These are phyloP conservation scores for Lates japonicus DNA, from an alignment of 2,797 vertebrate genomes.

Conservation along the genomic window DNA sequence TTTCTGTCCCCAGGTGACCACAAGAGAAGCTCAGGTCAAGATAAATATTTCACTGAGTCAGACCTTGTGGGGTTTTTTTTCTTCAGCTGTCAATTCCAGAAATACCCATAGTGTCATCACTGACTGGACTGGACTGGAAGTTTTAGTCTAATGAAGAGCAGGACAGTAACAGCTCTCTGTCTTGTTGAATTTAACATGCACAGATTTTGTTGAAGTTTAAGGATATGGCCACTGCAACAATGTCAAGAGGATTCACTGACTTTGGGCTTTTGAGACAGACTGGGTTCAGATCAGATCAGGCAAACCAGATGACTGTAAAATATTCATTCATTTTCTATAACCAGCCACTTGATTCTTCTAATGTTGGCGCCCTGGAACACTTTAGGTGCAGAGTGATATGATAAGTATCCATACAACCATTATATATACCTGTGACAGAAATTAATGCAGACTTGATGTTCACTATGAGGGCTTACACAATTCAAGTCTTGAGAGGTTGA, in stretches of 20 bases:
- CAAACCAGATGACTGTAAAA: not conserved
- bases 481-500: slow-evolving; percentile 7
- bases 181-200: slow-evolving; percentile 18
- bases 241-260: not conserved
- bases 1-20: slow-evolving; percentile 41
- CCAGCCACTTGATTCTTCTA: not conserved
- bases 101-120: slow-evolving; percentile 6
- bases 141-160: slow-evolving; percentile 11
- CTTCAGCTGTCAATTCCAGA: not conserved
- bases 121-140: slow-evolving; percentile 1
- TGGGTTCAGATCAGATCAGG: slow-evolving; percentile 1
- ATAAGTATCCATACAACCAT: not conserved
- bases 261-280: slow-evolving; percentile 3
- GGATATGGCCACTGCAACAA: not conserved
- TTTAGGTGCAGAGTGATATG: slow-evolving; percentile 15
- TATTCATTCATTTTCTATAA: slow-evolving; percentile 4
- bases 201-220: slow-evolving; percentile 18
- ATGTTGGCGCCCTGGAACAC: not conserved
- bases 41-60: slow-evolving; percentile 49
- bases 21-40: slow-evolving; percentile 16
- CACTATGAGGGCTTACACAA: not conserved
- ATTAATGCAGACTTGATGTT: not conserved
- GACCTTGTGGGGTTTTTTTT: slow-evolving; percentile 1
- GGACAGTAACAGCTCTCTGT: not conserved
- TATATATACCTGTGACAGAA: not conserved